These are phyloP conservation scores for Sparidentex hasta DNA, from an alignment of 2,797 vertebrate genomes.

Conservation along the genomic window DNA sequence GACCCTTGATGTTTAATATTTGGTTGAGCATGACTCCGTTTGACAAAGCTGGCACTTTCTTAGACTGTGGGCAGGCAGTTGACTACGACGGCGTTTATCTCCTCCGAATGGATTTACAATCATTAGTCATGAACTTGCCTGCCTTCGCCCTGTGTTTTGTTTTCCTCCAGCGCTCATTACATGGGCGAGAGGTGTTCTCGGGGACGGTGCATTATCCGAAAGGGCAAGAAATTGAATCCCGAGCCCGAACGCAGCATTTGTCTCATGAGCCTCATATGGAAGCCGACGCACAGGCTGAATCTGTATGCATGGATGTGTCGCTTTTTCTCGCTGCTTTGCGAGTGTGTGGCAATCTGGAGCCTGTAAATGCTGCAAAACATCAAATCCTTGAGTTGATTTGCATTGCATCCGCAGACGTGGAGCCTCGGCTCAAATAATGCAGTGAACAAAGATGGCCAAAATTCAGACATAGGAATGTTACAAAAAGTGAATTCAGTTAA, in stretches of 20 bases:
- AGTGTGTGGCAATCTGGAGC: constrained; percentile 32
- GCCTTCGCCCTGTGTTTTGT: constrained; percentile 59
- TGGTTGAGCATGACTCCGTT: constrained; percentile 68
- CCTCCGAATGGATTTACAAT: constrained; percentile 72
- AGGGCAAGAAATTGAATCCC: constrained; percentile 39
- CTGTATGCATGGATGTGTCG: constrained; percentile 24
- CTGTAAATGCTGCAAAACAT: constrained; percentile 33
- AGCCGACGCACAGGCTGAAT: constrained; percentile 31
- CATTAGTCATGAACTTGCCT: constrained; percentile 79
- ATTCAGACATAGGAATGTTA: too few relatives aligned
- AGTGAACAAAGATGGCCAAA: not conserved
- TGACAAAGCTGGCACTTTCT: constrained; percentile 78
- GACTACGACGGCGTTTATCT: constrained; percentile 60
- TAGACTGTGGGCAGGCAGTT: constrained; percentile 61
- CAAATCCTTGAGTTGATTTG: constrained; percentile 10
- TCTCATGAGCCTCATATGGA: constrained; percentile 24
- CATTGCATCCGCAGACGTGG: not conserved
- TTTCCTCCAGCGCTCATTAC: constrained; percentile 70
- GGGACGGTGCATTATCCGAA: constrained; percentile 33
- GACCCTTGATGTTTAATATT: constrained; percentile 78
- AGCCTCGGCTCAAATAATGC: not conserved
- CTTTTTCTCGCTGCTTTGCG: constrained; percentile 11
- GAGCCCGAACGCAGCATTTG: constrained; percentile 27
- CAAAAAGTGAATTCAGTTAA: too few relatives aligned
- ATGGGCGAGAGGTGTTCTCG: constrained; percentile 48